phyloP scores from a whole-genome alignment of 2,888 invertebrate genomes.

The Polydesmus complanatus region DNA sequence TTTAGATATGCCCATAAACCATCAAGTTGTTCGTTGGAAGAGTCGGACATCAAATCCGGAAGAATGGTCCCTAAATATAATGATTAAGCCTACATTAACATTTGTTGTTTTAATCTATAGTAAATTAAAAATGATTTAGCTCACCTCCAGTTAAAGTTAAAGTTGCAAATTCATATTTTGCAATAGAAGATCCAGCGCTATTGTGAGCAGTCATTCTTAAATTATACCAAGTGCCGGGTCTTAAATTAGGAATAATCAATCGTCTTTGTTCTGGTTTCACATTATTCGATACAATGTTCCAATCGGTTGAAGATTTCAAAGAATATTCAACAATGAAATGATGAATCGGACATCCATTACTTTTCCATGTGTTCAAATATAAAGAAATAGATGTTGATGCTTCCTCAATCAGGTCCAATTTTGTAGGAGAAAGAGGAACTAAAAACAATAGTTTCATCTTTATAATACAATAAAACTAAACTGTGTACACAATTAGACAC shows the following conservation, averaged over 20 bases:
- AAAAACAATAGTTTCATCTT: no score
- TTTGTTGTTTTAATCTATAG: no score
- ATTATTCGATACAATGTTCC: constrained; percentile 17
- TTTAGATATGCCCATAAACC: constrained; percentile 6
- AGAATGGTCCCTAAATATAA: no score
- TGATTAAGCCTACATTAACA: no score
- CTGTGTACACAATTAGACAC: no score
- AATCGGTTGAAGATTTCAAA: constrained; percentile 12
- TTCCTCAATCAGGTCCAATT: constrained; percentile 18
- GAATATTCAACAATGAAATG: constrained; percentile 17
- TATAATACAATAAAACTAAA: no score
- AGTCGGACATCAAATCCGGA: constrained; percentile 8
- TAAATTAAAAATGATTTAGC: no score
- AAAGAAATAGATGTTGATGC: constrained; percentile 15
- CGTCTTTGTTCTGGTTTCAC: constrained; percentile 20
- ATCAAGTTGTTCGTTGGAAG: not conserved
- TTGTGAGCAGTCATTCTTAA: constrained; percentile 33
- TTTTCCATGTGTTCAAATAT: constrained; percentile 17
- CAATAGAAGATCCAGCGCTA: constrained; percentile 34
- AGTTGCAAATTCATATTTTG: constrained; percentile 31
- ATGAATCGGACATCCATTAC: constrained; percentile 18
- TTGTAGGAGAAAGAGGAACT: constrained; percentile 17
- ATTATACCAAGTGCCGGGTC: constrained; percentile 32
- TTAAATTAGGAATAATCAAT: constrained; percentile 25
- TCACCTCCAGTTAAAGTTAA: constrained; percentile 32